Base-by-base conservation (phyloP, 2,888 invertebrate species). In the Dichetophora obliterata region DNA sequence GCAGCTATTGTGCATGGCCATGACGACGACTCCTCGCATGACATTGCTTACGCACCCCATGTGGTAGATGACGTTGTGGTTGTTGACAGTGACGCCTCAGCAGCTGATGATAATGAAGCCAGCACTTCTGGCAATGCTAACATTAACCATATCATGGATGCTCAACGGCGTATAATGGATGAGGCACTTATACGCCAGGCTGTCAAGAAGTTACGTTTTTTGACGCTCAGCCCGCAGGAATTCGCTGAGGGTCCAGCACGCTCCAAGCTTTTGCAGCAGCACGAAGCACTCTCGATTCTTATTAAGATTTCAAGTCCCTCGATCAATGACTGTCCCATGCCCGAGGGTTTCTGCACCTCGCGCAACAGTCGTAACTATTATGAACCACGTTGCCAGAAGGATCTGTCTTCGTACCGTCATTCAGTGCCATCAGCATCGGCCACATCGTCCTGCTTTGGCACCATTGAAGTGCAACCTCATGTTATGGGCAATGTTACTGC, bases 221-320 rank as follows among this genome's bases (percentile, higher is more conserved):
- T 96, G 14, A 95, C 95, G 0, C 90, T 96, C 81, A 93, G 93
- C 0, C 94, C 95, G 0, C 93, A 95, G 86, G 94, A 95, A 89
- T 96, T 96, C 87, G 95, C 96, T 0, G 94, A 94, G 83, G 95
- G 95, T 0, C 95, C 95, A 0, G 95, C 94, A 0, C 91, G 93
- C 70, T 95, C 95, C 16, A 90, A 91, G n/a, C 89, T 96, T 9
- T 90, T 96, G 34, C 91, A 93, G 0, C 93, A 95, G 87, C 91
- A 94, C 1, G 96, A 96, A 86, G 93, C 95, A 16, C 93, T 95
- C 84, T 92, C 94, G 0, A 93, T 96, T 76, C 90, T 96, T 1
- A 95, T 96, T 92, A 95, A 95, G 87, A 95, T 96, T 78, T 92
- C 95, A 24, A 94, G 94, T 24, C 92, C 93, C 27, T 92, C 91